Evolutionary conservation across 2,888 invertebrate genomes (phyloP).

Genomic region (Amblyjoppa proteus): DNA sequence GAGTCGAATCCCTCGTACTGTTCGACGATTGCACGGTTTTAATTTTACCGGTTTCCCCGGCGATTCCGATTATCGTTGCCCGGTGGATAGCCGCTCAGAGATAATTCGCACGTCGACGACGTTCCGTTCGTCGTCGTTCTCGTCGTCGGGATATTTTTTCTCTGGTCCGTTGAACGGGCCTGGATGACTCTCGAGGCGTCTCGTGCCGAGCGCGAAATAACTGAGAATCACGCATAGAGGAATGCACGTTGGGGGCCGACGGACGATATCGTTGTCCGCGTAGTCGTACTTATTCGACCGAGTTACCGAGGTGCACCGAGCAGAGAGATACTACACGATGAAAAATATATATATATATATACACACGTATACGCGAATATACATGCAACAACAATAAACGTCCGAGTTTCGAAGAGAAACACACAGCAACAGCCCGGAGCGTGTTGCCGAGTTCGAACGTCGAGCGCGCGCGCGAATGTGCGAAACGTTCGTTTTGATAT

Average conservation of each 20-base stretch:
- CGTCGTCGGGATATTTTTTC: constrained; percentile 21
- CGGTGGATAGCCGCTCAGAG: constrained; percentile 20
- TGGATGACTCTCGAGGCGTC: constrained; percentile 25
- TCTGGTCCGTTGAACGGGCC: constrained; percentile 21
- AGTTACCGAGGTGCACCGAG: constrained; percentile 53
- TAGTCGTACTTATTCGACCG: constrained; percentile 51
- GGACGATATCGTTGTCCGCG: constrained; percentile 1
- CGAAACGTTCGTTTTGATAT: constrained; percentile 19
- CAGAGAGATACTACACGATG: constrained; percentile 11
- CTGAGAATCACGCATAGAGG: constrained; percentile 33
- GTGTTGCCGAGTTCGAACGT: constrained; percentile 47
- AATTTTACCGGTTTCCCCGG: constrained; percentile 43
- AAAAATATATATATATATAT: constrained; percentile 33
- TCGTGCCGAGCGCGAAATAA: constrained; percentile 47
- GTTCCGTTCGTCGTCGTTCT: constrained; percentile 5
- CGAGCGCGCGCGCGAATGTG: constrained; percentile 46
- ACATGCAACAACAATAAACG: constrained; percentile 14
- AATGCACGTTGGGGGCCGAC: constrained; percentile 13
- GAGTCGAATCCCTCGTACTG: constrained; percentile 13
- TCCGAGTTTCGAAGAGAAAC: background rate
- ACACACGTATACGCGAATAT: constrained; percentile 5
- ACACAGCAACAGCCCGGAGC: constrained; percentile 18
- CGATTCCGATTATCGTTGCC: constrained; percentile 18
- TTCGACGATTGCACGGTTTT: constrained; percentile 6
- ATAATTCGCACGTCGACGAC: constrained; percentile 38